These are phyloP conservation scores for Telenomus remus DNA, from an alignment of 1,140 invertebrate genomes.

Conservation along the genomic window DNA sequence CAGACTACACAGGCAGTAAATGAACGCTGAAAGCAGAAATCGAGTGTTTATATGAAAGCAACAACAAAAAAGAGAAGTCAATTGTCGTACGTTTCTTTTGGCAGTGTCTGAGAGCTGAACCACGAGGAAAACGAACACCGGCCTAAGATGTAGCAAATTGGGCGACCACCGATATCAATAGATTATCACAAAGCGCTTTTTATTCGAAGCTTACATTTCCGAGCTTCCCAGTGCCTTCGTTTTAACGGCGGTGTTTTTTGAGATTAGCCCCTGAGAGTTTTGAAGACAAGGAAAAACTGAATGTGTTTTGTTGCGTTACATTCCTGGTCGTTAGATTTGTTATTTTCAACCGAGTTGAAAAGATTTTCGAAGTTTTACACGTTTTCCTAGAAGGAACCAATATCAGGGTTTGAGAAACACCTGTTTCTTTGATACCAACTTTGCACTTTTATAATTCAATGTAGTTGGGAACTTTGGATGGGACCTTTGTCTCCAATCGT, in stretches of 20 bases:
- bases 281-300: too few relatives aligned
- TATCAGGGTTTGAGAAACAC: constrained; percentile 39
- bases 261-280: neutral
- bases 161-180: too few relatives aligned
- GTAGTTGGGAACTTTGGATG: constrained; percentile 41
- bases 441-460: constrained; percentile 58
- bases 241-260: constrained; percentile 41
- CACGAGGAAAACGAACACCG: constrained; percentile 29
- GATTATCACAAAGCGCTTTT: constrained; percentile 44
- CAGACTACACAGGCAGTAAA: constrained; percentile 76
- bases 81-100: constrained; percentile 45
- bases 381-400: neutral
- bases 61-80: constrained; percentile 35
- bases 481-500: constrained; percentile 20
- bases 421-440: constrained; percentile 53
- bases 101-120: constrained; percentile 33
- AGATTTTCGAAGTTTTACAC: too few relatives aligned
- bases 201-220: constrained; percentile 49
- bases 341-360: too few relatives aligned
- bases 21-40: neutral
- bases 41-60: too few relatives aligned
- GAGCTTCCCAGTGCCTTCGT: constrained; percentile 58
- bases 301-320: too few relatives aligned
- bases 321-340: too few relatives aligned
- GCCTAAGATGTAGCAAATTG: too few relatives aligned